Evolutionary conservation across 2,888 invertebrate genomes (phyloP).

Genomic region (Diogma glabrata): DNA sequence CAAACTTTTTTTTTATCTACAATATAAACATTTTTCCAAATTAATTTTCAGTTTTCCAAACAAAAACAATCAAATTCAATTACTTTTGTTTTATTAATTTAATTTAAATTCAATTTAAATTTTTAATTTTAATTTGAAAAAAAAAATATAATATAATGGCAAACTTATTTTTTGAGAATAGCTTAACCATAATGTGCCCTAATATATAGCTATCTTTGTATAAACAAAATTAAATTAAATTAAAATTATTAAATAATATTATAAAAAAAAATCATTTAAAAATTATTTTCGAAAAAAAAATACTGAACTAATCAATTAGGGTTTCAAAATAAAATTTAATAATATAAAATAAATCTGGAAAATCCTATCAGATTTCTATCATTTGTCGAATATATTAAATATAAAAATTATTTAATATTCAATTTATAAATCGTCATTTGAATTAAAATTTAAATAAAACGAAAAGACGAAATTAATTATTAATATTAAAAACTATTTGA

Average conservation of each 20-base stretch:
- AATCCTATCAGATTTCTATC: too few species aligned
- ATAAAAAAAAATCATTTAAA: conserved; percentile 17
- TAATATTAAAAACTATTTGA: conserved; percentile 5
- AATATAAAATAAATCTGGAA: too few species aligned
- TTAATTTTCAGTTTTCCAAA: too few species aligned
- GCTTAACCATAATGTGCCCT: conserved; percentile 40
- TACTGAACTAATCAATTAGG: conserved; percentile 1
- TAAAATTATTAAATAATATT: conserved; percentile 14
- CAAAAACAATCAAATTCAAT: too few species aligned
- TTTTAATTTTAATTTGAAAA: background rate
- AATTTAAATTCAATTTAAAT: background rate
- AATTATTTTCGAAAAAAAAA: background rate
- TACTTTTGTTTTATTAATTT: conserved; percentile 8
- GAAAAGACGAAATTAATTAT: background rate
- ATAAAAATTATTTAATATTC: too few species aligned
- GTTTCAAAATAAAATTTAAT: conserved; percentile 4
- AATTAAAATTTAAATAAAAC: too few species aligned
- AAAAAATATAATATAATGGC: background rate
- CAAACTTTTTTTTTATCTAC: too few species aligned
- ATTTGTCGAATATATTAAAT: too few species aligned
- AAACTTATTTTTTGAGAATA: conserved; percentile 20
- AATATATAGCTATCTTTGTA: conserved; percentile 36
- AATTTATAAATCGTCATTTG: too few species aligned
- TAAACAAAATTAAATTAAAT: conserved; percentile 19
- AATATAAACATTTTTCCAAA: too few species aligned